phyloP scores from a whole-genome alignment of 1,140 invertebrate genomes.

The Drosophila chauvacae region DNA sequence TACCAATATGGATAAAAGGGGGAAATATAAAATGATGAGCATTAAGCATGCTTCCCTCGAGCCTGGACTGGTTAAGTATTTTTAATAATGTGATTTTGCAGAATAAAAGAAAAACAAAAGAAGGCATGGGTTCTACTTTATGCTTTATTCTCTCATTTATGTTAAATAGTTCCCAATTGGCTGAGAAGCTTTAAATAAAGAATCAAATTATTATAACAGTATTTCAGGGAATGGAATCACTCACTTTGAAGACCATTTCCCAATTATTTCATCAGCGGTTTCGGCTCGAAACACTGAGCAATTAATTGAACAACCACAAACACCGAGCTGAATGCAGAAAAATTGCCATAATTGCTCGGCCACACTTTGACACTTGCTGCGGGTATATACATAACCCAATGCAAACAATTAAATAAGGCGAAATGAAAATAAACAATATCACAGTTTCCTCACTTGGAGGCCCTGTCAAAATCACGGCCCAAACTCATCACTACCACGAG shows the following conservation, averaged over 20 bases:
- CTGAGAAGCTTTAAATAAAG: background rate
- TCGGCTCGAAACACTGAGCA: slow-evolving; percentile 3
- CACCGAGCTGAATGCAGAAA: slow-evolving; percentile 5
- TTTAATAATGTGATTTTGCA: slow-evolving; percentile 41
- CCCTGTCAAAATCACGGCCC: slow-evolving; percentile 8
- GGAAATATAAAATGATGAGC: slow-evolving; percentile 14
- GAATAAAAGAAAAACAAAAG: background rate
- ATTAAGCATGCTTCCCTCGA: slow-evolving; percentile 3
- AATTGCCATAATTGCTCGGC: slow-evolving; percentile 24
- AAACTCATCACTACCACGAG: slow-evolving; percentile 14
- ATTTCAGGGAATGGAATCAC: background rate
- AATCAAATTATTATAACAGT: background rate
- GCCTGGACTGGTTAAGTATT: slow-evolving; percentile 31
- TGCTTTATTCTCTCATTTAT: background rate
- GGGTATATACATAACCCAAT: background rate
- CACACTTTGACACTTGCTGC: slow-evolving; percentile 31
- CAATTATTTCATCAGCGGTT: slow-evolving; percentile 44
- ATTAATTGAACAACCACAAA: slow-evolving; percentile 41
- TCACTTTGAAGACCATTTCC: background rate
- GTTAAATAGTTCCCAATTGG: slow-evolving; percentile 1
- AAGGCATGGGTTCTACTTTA: background rate
- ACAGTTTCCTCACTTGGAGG: background rate
- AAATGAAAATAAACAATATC: slow-evolving; percentile 24
- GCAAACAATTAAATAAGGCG: slow-evolving; percentile 17
- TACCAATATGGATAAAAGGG: slow-evolving; percentile 30